Base-by-base conservation (phyloP, 30 jellyfish, hydroid and myxozoan genomes). In the Clytia hemisphaerica region DNA sequence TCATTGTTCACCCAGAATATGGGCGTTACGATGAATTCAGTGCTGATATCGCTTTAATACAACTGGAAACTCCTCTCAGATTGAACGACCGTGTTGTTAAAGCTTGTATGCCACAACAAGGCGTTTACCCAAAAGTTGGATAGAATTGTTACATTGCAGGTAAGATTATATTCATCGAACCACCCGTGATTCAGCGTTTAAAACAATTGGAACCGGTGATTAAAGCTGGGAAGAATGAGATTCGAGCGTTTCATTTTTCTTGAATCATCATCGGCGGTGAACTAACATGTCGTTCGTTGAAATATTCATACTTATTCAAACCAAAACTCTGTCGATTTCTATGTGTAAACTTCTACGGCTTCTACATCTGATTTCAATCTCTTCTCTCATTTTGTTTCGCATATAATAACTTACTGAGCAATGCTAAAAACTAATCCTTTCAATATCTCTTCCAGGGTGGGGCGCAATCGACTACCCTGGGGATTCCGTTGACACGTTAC, bases 371-470 rank as follows among this genome's bases (percentile, higher is more conserved):
- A 9, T 42, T 12, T 9, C 9, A 62, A 33, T 16, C 16, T 62
- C 12, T 7, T 14, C 64, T 51, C 12, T 59, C 61, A 5, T 24
- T 59, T 29, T 37, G 40, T 37, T 50, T 21, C 35, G n/a, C n/a
- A n/a, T n/a, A n/a, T n/a, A n/a, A n/a, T n/a, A n/a, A n/a, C n/a
- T n/a, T n/a, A n/a, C n/a, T n/a, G n/a, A n/a, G n/a, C n/a, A n/a
- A n/a, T n/a, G n/a, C n/a, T n/a, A n/a, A n/a, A n/a, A n/a, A n/a
- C n/a, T n/a, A n/a, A n/a, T n/a, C n/a, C n/a, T n/a, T n/a, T n/a
- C n/a, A n/a, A n/a, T n/a, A n/a, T n/a, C n/a, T n/a, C n/a, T 32
- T 51, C 30, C 48, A 73, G 84, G 84, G 10, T 73, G 84, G 84
- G 84, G 84, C 24, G 21, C 76, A 18, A 57, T 45, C 27, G 35